Evolutionary conservation across 2,113 vertebrate genomes (phyloP), one percentile per base, ranked within the genome.

Genomic region (Chamaea fasciata): DNA sequence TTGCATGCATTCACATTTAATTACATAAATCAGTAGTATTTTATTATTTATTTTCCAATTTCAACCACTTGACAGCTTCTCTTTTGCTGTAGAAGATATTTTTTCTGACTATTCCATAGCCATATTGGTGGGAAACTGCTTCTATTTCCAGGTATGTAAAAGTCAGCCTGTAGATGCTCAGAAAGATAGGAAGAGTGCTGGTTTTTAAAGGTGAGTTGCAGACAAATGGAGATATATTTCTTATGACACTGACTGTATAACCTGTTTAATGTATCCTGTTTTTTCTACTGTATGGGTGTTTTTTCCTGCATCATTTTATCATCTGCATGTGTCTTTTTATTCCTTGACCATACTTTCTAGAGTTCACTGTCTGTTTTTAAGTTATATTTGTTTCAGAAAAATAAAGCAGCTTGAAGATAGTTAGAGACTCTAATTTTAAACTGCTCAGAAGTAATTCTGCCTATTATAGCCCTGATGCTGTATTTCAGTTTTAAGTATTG

Each of bases 231-330:
- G 26, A 35, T 53, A 1, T 9, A 39, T 62, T 63, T 19, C 31
- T 67, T 78, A 53, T 0, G 3, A 65, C 24, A 60, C 4, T 50
- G 35, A 55, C n/a, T 3, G 30, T 41, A 33, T 30, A 50, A 8
- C 8, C 19, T 26, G 2, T 65, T 55, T 59, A 63, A 24, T 49
- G 10, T n/a, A 19, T 31, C 0, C 0, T 30, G 20, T 1, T 13
- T 65, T 77, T 81, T 49, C 30, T 68, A 49, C 12, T 19, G 15
- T 28, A 67, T 12, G 20, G 0, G 0, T 4, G 56, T 24, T 70
- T 28, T n/a, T 68, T 30, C 8, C 20, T 60, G 7, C 19, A 50
- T 5, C 1, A 16, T 70, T 69, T 17, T 60, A 30, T 73, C 69
- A 77, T 63, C 19, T 76, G 8, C 5, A 46, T 22, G 7, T 49